A percentile compares a stretch with the other conserved stretches of the same genome.
Conservation (phyloP, 2,888 invertebrate species). For the Erannis defoliaria region DNA sequence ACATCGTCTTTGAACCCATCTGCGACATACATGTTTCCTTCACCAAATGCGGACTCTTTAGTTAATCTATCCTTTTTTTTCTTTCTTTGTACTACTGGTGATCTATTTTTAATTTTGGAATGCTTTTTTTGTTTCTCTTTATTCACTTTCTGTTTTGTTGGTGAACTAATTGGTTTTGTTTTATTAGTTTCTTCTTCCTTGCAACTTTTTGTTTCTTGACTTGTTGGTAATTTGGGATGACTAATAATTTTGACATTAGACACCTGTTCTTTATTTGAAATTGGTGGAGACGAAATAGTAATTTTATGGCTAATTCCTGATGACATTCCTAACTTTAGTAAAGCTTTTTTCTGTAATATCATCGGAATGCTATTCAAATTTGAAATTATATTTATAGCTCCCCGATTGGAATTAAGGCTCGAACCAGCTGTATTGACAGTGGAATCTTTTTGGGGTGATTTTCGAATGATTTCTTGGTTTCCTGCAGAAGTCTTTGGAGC, state of each 20-base stretch:
- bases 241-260: background rate
- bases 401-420: background rate
- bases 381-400: background rate
- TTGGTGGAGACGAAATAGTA: background rate
- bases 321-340: background rate
- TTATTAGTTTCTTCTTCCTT: background rate
- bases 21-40: conserved; percentile 62
- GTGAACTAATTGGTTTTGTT: background rate
- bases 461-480: background rate
- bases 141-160: background rate
- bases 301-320: background rate
- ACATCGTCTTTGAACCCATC: conserved; percentile 76
- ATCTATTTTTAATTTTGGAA: background rate
- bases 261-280: background rate
- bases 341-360: background rate
- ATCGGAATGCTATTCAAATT: background rate
- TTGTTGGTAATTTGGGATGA: background rate
- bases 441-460: background rate
- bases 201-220: background rate
- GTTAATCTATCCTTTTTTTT: background rate
- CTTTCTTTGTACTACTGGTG: background rate
- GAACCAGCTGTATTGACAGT: background rate
- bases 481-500: background rate
- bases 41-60: background rate
- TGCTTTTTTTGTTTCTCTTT: background rate